These are phyloP conservation scores for Hydrotaea cyrtoneurina DNA, from an alignment of 2,888 invertebrate species.

Conservation along the genomic window DNA sequence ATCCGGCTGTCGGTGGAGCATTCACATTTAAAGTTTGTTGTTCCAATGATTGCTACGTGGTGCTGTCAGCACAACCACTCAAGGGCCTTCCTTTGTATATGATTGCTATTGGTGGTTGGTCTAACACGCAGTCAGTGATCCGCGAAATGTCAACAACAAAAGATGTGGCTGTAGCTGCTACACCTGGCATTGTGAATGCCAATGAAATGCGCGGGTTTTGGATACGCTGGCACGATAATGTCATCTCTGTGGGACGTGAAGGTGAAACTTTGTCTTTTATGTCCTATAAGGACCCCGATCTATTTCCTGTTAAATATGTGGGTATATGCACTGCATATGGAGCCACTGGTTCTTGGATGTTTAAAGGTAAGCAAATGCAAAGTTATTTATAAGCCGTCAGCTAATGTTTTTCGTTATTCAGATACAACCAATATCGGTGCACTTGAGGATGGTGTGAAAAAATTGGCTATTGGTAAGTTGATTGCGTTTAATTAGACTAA, in stretches of 20 bases:
- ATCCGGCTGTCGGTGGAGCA: conserved; percentile 69
- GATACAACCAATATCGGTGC: no score
- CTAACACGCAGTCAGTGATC: conserved; percentile 90
- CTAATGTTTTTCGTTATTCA: no score
- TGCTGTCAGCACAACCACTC: conserved; percentile 86
- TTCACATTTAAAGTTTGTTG: conserved; percentile 90
- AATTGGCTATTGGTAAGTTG: no score
- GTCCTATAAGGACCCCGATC: conserved; percentile 86
- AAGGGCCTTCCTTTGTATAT: conserved; percentile 91
- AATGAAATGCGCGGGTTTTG: conserved; percentile 91
- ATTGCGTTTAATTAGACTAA: no score
- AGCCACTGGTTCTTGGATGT: conserved; percentile 88
- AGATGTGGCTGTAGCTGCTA: conserved; percentile 86
- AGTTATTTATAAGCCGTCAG: no score
- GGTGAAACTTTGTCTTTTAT: conserved; percentile 87
- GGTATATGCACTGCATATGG: conserved; percentile 94
- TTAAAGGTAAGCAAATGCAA: conserved; percentile 68
- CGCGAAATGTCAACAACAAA: conserved; percentile 88
- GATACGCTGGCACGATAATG: conserved; percentile 88
- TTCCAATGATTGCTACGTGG: conserved; percentile 91
- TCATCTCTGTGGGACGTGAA: conserved; percentile 87
- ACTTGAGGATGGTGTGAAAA: no score
- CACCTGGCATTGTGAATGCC: conserved; percentile 86
- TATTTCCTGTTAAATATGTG: conserved; percentile 86
- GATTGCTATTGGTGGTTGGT: conserved; percentile 94